phyloP scores from a whole-genome alignment of 2,797 vertebrate species.

The Corythornis leucogaster region DNA sequence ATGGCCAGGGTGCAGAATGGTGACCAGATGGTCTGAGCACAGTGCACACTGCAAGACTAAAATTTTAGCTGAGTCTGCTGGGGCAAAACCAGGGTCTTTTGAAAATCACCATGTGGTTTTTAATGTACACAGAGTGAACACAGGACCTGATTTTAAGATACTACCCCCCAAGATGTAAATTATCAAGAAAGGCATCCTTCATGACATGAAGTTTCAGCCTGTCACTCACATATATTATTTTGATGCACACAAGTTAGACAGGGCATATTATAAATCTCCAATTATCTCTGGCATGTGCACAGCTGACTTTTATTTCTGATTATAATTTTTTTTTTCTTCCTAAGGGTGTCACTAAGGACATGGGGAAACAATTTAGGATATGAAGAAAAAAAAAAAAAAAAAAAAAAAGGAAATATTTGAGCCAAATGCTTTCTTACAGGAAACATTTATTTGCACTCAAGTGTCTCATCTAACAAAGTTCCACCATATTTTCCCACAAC shows the following conservation, averaged over 20 bases:
- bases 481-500: conserved; percentile 53
- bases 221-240: conserved; percentile 38
- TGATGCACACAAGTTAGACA: conserved; percentile 27
- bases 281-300: conserved; percentile 37
- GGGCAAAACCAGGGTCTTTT: conserved; percentile 13
- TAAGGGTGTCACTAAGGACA: conserved; percentile 42
- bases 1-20: conserved; percentile 43
- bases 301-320: conserved; percentile 55
- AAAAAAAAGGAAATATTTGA: conserved; percentile 20
- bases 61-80: not conserved
- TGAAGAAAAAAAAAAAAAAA: not conserved
- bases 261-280: conserved; percentile 39
- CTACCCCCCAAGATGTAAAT: conserved; percentile 66
- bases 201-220: conserved; percentile 15
- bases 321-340: not conserved
- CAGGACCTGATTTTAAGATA: conserved; percentile 62
- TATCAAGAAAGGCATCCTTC: conserved; percentile 73
- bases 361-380: conserved; percentile 65
- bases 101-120: conserved; percentile 56
- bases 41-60: not conserved
- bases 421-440: conserved; percentile 64
- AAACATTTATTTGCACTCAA: conserved; percentile 63
- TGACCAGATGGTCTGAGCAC: conserved; percentile 62
- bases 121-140: conserved; percentile 53
- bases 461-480: conserved; percentile 59